Base-by-base conservation (phyloP, 1,140 invertebrate species). In the Pseudomyrmex concolor region DNA sequence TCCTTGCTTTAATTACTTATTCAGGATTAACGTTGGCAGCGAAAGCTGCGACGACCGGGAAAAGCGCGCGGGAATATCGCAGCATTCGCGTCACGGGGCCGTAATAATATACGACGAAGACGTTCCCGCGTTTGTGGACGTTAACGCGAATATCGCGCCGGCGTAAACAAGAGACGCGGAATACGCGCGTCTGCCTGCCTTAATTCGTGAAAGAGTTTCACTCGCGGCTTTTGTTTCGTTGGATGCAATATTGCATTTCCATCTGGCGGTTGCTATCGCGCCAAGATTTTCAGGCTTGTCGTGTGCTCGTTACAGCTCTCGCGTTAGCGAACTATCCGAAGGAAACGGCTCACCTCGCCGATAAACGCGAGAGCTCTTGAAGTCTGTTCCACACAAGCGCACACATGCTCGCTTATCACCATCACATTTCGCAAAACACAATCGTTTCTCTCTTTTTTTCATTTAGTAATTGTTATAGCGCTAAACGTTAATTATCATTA, bases 91-190 rank as follows among this genome's bases (percentile, higher is more conserved):
- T 60, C 84, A 77, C 78, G 78, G 43, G 45, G 22, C 22, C 70
- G 78, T 86, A 86, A 86, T 87, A 83, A 86, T 87, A 77, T 50
- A 77, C 81, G 59, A 71, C 22, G 19, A 22, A 81, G 66, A 48
- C 70, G 45, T 74, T 85, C 55, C 55, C 25, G 34, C 77, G n/a
- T 83, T 60, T 67, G 66, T 13, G 48, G 59, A 66, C 60, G 76
- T 72, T 70, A 86, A 85, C 62, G 83, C 50, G 57, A 85, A 81
- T 60, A 64, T 82, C 76, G 63, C 64, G 43, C 25, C 66, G 19
- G 51, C 57, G 77, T 68, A 67, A 73, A 45, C 54, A 74, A 68
- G 70, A 70, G 57, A 57, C 59, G 57, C n/a, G 50, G 50, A 19
- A 51, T 66, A 83, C 59, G 34, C n/a, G 62, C 51, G 59, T 22